phyloP scores from a whole-genome alignment of 2,113 vertebrate genomes.

The Psittacus erithacus region DNA sequence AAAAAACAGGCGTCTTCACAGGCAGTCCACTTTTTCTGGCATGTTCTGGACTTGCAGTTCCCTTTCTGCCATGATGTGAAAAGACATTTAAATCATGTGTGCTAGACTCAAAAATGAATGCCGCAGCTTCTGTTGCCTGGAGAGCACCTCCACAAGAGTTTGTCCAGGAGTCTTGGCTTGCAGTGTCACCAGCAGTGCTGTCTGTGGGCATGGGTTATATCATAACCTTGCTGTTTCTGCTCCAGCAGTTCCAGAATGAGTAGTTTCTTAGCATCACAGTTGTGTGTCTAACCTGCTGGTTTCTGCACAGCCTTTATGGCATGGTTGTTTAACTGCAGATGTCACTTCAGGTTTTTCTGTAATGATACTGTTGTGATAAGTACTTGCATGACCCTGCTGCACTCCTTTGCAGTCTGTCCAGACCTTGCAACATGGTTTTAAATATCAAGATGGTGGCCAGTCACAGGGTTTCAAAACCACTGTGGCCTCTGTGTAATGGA shows the following conservation, averaged over 20 bases:
- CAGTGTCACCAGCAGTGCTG: background rate
- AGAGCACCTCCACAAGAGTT: background rate
- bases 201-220: background rate
- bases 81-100: background rate
- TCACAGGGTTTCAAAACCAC: background rate
- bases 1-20: background rate
- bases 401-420: background rate
- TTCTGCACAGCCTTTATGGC: background rate
- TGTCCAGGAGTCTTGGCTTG: background rate
- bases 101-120: background rate
- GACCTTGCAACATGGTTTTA: background rate
- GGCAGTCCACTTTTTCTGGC: background rate
- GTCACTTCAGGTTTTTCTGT: background rate
- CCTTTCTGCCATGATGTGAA: background rate
- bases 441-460: background rate
- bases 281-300: background rate
- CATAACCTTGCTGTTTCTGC: background rate
- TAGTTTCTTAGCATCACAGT: background rate
- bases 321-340: background rate
- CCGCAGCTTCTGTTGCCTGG: background rate
- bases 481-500: background rate
- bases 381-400: background rate
- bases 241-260: background rate
- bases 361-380: background rate
- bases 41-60: background rate